A percentile compares a stretch with the other conserved stretches of the same genome.
Evolutionary conservation across 2,888 invertebrate species (phyloP).

Genomic region (Plemyria rubiginata): DNA sequence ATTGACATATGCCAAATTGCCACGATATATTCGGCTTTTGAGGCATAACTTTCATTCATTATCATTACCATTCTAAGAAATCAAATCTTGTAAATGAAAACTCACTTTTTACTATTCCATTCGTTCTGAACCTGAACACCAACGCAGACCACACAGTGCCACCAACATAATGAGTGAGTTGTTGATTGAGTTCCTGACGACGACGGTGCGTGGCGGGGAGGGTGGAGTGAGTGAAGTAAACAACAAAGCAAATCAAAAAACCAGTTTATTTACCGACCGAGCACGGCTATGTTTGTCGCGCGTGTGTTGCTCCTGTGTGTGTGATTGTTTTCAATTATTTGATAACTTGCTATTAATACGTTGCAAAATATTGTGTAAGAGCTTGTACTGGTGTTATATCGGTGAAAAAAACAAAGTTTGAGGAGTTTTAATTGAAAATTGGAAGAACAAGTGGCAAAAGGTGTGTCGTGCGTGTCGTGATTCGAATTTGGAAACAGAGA

Average conservation of each 20-base stretch:
- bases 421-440: slow-evolving; percentile 14
- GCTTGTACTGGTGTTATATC: not conserved
- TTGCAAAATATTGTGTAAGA: slow-evolving; percentile 9
- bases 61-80: no score
- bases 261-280: slow-evolving; percentile 81
- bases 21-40: no score
- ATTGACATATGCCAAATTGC: no score
- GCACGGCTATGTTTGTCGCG: slow-evolving; percentile 46
- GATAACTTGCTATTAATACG: slow-evolving; percentile 1
- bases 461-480: slow-evolving; percentile 74
- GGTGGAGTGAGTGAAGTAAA: not conserved
- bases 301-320: slow-evolving; percentile 10
- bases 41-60: no score
- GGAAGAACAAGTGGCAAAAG: slow-evolving; percentile 44
- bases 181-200: not conserved
- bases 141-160: no score
- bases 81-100: no score
- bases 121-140: no score
- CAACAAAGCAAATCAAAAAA: slow-evolving; percentile 65
- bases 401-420: slow-evolving; percentile 7
- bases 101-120: no score
- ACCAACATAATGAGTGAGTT: not conserved
- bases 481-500: slow-evolving; percentile 64
- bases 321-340: slow-evolving; percentile 19
- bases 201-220: not conserved